Evolutionary conservation across 2,888 invertebrate genomes (phyloP).

Genomic region (Synergus japonicus): DNA sequence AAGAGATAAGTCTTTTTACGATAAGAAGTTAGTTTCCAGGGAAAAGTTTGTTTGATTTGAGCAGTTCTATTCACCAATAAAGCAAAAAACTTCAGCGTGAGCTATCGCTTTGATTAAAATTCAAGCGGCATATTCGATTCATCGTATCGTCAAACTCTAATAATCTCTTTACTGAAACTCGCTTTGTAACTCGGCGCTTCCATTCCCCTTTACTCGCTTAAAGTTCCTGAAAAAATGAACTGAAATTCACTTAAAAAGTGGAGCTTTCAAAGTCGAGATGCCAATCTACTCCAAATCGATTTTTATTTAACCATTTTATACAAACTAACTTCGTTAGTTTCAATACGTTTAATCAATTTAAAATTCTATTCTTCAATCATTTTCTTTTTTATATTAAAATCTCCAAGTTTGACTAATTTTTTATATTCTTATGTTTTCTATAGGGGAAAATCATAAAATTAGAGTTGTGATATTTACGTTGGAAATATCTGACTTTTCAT

Average conservation of each 20-base stretch:
- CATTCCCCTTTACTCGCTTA: neutral
- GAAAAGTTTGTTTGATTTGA: neutral
- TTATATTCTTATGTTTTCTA: neutral
- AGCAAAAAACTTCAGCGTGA: neutral
- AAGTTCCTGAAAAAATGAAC: constrained; percentile 6
- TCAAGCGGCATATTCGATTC: neutral
- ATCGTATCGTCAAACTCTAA: constrained; percentile 6
- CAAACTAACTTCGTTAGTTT: no score
- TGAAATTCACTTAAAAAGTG: constrained; percentile 15
- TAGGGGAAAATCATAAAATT: neutral
- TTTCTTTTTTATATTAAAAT: neutral
- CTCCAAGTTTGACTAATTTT: neutral
- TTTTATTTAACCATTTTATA: constrained; percentile 2
- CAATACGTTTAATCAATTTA: neutral
- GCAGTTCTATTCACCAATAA: neutral
- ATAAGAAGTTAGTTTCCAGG: neutral
- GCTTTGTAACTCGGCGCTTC: neutral
- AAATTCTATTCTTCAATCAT: neutral
- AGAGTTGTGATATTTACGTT: neutral
- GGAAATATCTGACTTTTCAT: neutral
- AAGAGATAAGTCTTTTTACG: constrained; percentile 19
- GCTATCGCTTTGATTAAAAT: neutral
- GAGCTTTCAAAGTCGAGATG: neutral
- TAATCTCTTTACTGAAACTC: constrained; percentile 14
- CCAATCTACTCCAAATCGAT: neutral